Conservation (phyloP, 2,888 invertebrate species). For the Troglohyphantes excavatus region DNA sequence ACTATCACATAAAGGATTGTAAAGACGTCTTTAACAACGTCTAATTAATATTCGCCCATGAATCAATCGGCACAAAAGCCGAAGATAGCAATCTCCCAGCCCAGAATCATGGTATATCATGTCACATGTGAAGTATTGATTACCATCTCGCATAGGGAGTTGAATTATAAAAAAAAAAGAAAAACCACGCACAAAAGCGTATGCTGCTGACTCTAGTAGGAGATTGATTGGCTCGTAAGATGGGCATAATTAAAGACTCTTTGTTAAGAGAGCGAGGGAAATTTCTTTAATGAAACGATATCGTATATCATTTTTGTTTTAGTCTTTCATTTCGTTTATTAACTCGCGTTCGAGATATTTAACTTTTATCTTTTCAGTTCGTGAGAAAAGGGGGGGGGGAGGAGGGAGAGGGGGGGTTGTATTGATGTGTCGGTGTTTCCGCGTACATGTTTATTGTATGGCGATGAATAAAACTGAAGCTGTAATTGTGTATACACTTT, state of each 20-base stretch:
- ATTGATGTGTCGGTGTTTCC: neutral
- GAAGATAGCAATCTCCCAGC: constrained; percentile 46
- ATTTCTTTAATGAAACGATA: constrained; percentile 73
- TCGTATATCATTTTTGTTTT: constrained; percentile 69
- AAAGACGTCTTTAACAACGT: constrained; percentile 14
- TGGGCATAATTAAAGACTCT: constrained; percentile 67
- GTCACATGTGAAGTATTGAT: constrained; percentile 70
- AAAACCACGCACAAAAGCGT: constrained; percentile 41
- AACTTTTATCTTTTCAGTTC: neutral
- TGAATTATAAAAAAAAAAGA: constrained; percentile 71
- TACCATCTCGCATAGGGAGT: constrained; percentile 22
- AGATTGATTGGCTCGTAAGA: constrained; percentile 67
- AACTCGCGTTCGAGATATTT: constrained; percentile 7
- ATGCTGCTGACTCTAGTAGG: constrained; percentile 26
- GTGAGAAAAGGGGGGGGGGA: constrained; percentile 27
- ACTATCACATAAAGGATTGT: constrained; percentile 15
- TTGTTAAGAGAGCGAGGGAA: constrained; percentile 55
- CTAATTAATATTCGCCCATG: constrained; percentile 73
- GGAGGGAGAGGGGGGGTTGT: too few species aligned
- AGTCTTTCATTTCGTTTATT: constrained; percentile 54
- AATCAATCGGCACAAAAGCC: constrained; percentile 63
- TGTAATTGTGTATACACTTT: neutral
- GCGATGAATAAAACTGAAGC: neutral
- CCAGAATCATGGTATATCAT: constrained; percentile 22
- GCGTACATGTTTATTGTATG: neutral